A percentile compares a stretch with the other conserved stretches of the same genome.
phyloP scores from a whole-genome alignment of 2,113 vertebrate genomes.

The Crotalus horridus region DNA sequence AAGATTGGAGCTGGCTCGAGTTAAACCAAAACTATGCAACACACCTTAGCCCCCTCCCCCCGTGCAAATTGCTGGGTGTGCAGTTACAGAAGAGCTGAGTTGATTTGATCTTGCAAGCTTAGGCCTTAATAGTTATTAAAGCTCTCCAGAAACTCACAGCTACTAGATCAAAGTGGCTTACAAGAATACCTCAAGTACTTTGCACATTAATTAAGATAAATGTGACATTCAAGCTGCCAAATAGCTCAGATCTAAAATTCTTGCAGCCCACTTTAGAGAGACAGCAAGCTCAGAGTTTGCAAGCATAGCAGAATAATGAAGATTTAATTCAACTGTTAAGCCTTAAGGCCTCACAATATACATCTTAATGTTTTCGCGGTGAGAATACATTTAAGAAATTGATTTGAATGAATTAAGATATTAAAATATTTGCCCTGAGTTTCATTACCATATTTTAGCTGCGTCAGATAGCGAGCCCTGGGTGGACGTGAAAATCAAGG shows the following conservation, averaged over 20 bases:
- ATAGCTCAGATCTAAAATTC: slow-evolving; percentile 8
- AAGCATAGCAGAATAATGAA: slow-evolving; percentile 2
- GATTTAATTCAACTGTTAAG: slow-evolving; percentile 20
- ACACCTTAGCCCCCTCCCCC: neutral
- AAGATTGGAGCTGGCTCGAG: neutral
- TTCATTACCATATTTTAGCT: neutral
- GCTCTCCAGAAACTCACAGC: neutral
- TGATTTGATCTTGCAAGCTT: neutral
- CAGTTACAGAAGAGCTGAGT: neutral
- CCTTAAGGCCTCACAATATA: neutral
- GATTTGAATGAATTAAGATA: neutral
- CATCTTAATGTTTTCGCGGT: neutral
- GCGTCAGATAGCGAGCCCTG: neutral
- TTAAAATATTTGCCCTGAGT: slow-evolving; percentile 10
- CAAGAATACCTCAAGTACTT: slow-evolving; percentile 13
- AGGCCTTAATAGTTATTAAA: neutral
- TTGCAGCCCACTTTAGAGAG: neutral
- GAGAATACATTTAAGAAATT: neutral
- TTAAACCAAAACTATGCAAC: neutral
- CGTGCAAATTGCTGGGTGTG: neutral
- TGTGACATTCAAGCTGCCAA: neutral
- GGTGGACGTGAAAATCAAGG: too few species aligned
- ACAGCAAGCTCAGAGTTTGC: neutral
- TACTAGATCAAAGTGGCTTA: slow-evolving; percentile 7
- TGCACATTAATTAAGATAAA: slow-evolving; percentile 19